Percentiles rank a stretch among this genome's conserved stretches.
Conservation (phyloP, 2,888 invertebrate species). For the Lasioglossum vierecki region DNA sequence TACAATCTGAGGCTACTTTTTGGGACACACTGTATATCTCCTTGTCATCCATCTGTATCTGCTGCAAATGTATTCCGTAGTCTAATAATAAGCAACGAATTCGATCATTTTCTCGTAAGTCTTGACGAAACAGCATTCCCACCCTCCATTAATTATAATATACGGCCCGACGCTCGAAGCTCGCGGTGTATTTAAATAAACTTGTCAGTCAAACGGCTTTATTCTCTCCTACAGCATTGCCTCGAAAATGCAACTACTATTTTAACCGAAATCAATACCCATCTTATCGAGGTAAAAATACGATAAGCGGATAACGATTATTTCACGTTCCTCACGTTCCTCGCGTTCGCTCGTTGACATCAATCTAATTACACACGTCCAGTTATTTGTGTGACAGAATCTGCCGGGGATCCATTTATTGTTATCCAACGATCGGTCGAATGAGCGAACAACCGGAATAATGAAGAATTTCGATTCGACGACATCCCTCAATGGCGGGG, state of each 20-base stretch:
- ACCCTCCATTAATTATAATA: background rate
- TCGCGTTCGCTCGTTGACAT: slow-evolving; percentile 34
- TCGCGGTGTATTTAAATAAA: background rate
- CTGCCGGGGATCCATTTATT: slow-evolving; percentile 24
- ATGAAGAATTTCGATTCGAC: slow-evolving; percentile 20
- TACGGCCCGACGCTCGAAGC: background rate
- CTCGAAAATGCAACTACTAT: slow-evolving; percentile 6
- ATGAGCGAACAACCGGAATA: slow-evolving; percentile 11
- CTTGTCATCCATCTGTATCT: background rate
- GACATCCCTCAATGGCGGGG: background rate
- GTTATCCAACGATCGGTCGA: slow-evolving; percentile 3
- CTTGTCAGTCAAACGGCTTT: background rate
- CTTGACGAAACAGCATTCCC: background rate
- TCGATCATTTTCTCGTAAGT: background rate
- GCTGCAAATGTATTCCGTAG: background rate
- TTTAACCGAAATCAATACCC: slow-evolving; percentile 52
- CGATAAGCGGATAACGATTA: slow-evolving; percentile 46
- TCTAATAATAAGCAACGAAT: background rate
- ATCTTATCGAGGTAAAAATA: slow-evolving; percentile 43
- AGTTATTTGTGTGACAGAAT: slow-evolving; percentile 25
- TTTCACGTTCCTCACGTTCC: slow-evolving; percentile 41
- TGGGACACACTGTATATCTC: background rate
- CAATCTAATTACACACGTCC: slow-evolving; percentile 53
- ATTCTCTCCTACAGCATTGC: background rate
- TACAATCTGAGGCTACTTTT: too few relatives aligned